These are phyloP conservation scores for Myotis planiceps DNA, from an alignment of 2,797 vertebrate species.

Conservation along the genomic window DNA sequence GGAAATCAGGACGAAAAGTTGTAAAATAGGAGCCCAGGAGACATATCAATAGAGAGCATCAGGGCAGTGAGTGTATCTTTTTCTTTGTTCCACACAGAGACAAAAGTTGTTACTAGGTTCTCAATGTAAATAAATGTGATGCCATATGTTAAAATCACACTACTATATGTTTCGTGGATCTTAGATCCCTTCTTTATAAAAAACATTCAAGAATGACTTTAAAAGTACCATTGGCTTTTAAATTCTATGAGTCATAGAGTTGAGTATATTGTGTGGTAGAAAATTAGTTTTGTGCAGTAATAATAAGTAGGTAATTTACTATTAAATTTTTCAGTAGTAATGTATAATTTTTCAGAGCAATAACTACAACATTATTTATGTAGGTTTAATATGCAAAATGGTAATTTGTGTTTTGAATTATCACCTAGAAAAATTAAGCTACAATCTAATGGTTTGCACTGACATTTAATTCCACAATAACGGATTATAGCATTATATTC, in stretches of 20 bases:
- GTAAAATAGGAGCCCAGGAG: background rate
- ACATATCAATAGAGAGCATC: background rate
- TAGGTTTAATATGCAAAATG: slow-evolving; percentile 52
- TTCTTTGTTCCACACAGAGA: background rate
- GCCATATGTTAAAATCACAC: background rate
- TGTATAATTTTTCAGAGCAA: slow-evolving; percentile 15
- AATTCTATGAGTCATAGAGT: background rate
- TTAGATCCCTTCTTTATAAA: background rate
- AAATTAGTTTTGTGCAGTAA: background rate
- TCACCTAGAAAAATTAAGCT: slow-evolving; percentile 58
- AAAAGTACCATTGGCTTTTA: background rate
- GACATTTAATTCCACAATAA: slow-evolving; percentile 66
- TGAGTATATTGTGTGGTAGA: background rate
- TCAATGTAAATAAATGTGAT: background rate
- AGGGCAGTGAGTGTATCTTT: background rate
- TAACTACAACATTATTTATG: slow-evolving; percentile 48
- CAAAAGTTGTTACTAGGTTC: background rate
- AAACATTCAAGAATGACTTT: background rate
- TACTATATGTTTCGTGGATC: background rate
- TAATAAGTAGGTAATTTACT: slow-evolving; percentile 36
- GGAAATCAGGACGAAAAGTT: background rate
- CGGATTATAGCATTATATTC: slow-evolving; percentile 52
- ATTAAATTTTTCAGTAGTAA: background rate
- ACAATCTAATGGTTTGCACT: slow-evolving; percentile 57
- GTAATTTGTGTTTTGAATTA: slow-evolving; percentile 63